Evolutionary conservation across 2,113 vertebrate species (phyloP).

Genomic region (Meleagris gallopavo): DNA sequence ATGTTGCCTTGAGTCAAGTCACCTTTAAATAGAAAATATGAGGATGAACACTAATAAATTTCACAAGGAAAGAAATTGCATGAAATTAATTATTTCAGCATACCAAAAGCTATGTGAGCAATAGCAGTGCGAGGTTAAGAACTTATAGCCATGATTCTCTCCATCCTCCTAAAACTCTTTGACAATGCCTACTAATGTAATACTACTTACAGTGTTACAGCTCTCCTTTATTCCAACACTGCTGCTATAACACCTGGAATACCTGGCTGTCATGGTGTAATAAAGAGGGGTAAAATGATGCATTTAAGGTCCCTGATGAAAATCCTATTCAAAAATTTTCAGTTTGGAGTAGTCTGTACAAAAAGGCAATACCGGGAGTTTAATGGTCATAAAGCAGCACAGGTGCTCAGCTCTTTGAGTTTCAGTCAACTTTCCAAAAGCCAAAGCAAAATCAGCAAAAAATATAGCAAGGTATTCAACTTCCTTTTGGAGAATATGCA

Average conservation of each 20-base stretch:
- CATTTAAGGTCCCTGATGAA: conserved; percentile 13
- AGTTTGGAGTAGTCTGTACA: background rate
- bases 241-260: conserved; percentile 23
- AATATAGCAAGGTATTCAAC: background rate
- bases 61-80: conserved; percentile 17
- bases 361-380: background rate
- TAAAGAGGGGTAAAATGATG: conserved; percentile 28
- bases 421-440: conserved; percentile 39
- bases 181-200: background rate
- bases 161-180: background rate
- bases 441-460: conserved; percentile 38
- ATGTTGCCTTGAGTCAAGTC: conserved; percentile 29
- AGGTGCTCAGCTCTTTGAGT: background rate
- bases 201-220: background rate
- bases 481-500: conserved; percentile 23
- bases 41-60: conserved; percentile 21
- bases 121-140: background rate
- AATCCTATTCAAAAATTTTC: conserved; percentile 1
- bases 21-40: conserved; percentile 50
- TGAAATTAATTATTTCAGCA: conserved; percentile 44
- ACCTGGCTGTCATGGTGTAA: conserved; percentile 3
- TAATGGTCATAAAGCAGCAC: background rate
- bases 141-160: background rate
- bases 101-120: conserved; percentile 16
- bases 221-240: background rate